These are phyloP conservation scores for Ibidorhyncha struthersii DNA, from an alignment of 2,113 vertebrate genomes.

Conservation along the genomic window DNA sequence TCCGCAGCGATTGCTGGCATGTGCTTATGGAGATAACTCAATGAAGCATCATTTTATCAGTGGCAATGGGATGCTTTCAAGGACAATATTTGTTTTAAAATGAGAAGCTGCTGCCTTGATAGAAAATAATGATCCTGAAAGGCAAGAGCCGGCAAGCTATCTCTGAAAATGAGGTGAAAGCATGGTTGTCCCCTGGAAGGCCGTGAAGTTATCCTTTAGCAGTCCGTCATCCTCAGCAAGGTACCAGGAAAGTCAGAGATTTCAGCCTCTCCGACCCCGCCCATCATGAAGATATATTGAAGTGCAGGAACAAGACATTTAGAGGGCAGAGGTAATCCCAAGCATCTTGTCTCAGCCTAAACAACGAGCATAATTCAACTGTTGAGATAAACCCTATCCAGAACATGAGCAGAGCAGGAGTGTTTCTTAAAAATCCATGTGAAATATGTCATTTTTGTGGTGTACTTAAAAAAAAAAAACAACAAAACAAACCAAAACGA, in stretches of 20 bases:
- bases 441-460: background rate
- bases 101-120: conserved; percentile 69
- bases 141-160: background rate
- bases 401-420: background rate
- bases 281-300: conserved; percentile 45
- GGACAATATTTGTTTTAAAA: conserved; percentile 52
- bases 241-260: conserved; percentile 46
- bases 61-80: conserved; percentile 22
- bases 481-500: no score
- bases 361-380: background rate
- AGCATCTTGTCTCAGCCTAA: background rate
- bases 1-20: background rate
- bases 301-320: background rate
- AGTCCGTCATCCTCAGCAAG: conserved; percentile 64
- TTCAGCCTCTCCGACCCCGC: conserved; percentile 61
- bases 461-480: background rate
- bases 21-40: conserved; percentile 36
- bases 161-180: conserved; percentile 46
- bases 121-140: conserved; percentile 72
- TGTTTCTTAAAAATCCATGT: background rate
- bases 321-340: background rate
- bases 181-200: conserved; percentile 54
- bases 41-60: conserved; percentile 44
- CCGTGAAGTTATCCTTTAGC: conserved; percentile 20
- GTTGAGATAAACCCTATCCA: conserved; percentile 63